These are phyloP conservation scores for Cheirogaleus major DNA, from an alignment of 2,797 vertebrate genomes.

Conservation along the genomic window DNA sequence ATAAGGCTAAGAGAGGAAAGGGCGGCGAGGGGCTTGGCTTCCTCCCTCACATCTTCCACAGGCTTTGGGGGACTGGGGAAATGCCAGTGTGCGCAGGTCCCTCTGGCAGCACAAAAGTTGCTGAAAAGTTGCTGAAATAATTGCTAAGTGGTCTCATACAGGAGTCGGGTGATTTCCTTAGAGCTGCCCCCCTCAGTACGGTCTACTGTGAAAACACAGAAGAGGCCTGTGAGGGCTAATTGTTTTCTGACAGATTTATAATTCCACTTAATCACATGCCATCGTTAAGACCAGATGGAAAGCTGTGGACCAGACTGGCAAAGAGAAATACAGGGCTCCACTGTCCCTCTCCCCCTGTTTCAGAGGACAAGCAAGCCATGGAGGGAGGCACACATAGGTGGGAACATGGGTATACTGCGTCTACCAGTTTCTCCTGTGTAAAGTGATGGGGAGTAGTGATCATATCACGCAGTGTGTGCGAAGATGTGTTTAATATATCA, in stretches of 20 bases:
- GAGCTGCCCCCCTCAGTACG: neutral
- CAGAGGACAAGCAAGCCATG: neutral
- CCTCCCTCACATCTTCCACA: neutral
- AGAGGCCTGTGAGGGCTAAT: neutral
- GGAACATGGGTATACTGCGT: neutral
- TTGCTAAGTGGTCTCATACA: neutral
- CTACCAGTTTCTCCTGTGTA: neutral
- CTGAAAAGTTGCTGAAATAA: neutral
- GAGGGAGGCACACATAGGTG: neutral
- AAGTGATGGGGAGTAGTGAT: neutral
- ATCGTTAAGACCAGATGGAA: constrained; percentile 17
- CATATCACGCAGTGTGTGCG: neutral
- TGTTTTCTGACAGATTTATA: constrained; percentile 69
- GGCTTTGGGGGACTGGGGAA: neutral
- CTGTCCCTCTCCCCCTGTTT: neutral
- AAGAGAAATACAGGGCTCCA: neutral
- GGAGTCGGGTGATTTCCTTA: neutral
- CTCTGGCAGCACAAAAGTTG: neutral
- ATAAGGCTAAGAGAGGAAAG: neutral
- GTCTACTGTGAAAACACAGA: constrained; percentile 25
- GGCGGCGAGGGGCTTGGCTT: fast-evolving
- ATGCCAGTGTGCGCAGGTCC: neutral
- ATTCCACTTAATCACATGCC: constrained; percentile 47
- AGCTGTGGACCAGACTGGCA: neutral
- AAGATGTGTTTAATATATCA: neutral